These are phyloP conservation scores for Lasioglossum malachurum DNA, from an alignment of 2,888 invertebrate genomes.

Conservation along the genomic window DNA sequence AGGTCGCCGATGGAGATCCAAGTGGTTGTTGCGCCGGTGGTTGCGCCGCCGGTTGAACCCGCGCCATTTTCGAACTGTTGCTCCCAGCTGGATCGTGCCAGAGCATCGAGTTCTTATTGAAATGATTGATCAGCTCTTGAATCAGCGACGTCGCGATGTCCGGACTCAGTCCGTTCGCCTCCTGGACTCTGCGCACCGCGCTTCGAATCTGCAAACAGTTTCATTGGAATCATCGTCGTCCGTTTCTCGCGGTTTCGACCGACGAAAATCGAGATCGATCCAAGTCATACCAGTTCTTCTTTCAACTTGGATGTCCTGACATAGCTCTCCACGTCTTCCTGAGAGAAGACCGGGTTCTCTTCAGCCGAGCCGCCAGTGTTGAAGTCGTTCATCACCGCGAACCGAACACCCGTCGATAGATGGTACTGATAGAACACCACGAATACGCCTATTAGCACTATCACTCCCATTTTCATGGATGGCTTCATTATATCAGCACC, in stretches of 20 bases:
- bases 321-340: constrained; percentile 72
- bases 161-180: constrained; percentile 78
- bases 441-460: constrained; percentile 88
- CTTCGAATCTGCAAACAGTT: constrained; percentile 72
- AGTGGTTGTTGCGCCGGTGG: neutral
- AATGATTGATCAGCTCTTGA: constrained; percentile 74
- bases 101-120: constrained; percentile 65
- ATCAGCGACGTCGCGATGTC: constrained; percentile 75
- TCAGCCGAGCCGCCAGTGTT: constrained; percentile 74
- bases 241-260: neutral
- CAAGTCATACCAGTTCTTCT: constrained; percentile 73
- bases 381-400: constrained; percentile 78
- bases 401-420: constrained; percentile 85
- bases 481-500: constrained; percentile 85
- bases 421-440: constrained; percentile 89
- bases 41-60: neutral
- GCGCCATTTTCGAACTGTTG: constrained; percentile 49
- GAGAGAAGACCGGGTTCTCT: constrained; percentile 72
- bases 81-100: constrained; percentile 46
- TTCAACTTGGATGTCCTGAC: constrained; percentile 71
- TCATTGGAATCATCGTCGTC: neutral
- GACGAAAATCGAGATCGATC: neutral
- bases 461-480: constrained; percentile 88
- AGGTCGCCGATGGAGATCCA: neutral
- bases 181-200: constrained; percentile 77